Evolutionary conservation across 2,113 vertebrate species (phyloP), one percentile per base, ranked within the genome.

Genomic region (Mastomys coucha): DNA sequence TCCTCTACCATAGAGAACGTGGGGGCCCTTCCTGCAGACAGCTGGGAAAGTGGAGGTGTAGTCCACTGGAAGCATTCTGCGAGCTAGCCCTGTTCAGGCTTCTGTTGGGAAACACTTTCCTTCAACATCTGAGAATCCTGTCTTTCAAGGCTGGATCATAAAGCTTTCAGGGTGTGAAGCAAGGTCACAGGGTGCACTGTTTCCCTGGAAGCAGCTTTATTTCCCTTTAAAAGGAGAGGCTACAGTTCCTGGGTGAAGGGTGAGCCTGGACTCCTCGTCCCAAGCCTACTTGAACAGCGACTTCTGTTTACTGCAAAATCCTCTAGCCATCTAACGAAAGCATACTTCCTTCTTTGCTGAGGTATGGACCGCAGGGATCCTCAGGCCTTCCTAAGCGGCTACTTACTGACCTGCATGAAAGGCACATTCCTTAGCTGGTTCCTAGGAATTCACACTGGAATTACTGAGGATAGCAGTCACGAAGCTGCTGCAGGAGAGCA

Each of bases 301-400:
- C 49, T 70, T 67, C 13, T 20, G 60, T 16, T 75, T 31, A 42
- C 22, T 33, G 28, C 5, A 56, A 80, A 91, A 16, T 28, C 70
- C 45, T 51, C 28, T 51, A 20, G 28, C 6, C 42, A 39, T 49
- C 36, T 76, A 42, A 58, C 2, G 24, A 39, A 69, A 42, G 58
- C 75, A 70, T 2, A 26, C 45, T 36, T 11, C 49, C 1, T 20
- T 65, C 72, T 19, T 31, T 56, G 26, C 51, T 12, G n/a, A 56
- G 69, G 8, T 33, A 53, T 20, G 4, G 0, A 28, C 24, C n/a
- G 0, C 0, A 1, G 12, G 11, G 0, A 3, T 36, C 3, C 67
- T 63, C 63, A 2, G 3, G n/a, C 80, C 51, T 49, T 72, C 89
- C 24, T 76, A 72, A 76, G 82, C 82, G 56, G 10, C 60, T 45